A percentile compares a stretch with the other conserved stretches of the same genome.
These are phyloP conservation scores for Carlito syrichta DNA, from an alignment of 2,113 vertebrate species.

Conservation along the genomic window DNA sequence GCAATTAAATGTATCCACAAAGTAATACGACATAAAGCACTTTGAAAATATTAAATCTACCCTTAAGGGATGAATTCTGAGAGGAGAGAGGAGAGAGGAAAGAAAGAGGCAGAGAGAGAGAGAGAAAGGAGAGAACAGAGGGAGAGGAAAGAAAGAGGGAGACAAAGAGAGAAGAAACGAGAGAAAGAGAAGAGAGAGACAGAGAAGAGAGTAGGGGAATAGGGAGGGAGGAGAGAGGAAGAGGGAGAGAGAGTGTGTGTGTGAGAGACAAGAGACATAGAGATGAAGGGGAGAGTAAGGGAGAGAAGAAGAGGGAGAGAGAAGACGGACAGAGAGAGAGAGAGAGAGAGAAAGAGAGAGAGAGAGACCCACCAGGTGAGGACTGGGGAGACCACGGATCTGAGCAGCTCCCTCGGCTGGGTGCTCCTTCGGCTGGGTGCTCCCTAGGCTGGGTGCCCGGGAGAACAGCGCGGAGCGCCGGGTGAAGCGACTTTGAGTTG, in stretches of 20 bases:
- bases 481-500: neutral
- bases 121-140: accelerated
- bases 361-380: neutral
- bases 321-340: accelerated
- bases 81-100: neutral
- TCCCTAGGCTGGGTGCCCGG: too few relatives aligned
- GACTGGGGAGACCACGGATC: neutral
- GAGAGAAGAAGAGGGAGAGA: neutral
- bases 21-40: conserved; percentile 71
- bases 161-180: neutral
- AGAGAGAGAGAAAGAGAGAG: neutral
- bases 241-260: neutral
- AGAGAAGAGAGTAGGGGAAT: neutral
- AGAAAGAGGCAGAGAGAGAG: neutral
- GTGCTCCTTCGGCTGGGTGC: too few relatives aligned
- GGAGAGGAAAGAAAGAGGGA: neutral
- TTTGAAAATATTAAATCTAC: conserved; percentile 68
- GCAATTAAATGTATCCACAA: conserved; percentile 58
- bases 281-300: accelerated
- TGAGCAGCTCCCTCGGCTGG: neutral
- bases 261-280: too few relatives aligned
- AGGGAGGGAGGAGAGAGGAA: neutral
- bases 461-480: too few relatives aligned
- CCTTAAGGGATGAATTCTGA: conserved; percentile 46
- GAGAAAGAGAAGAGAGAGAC: neutral